Percentiles rank a stretch among this genome's conserved stretches.
Evolutionary conservation across 2,113 vertebrate species (phyloP).

Genomic region (Phycodurus eques): DNA sequence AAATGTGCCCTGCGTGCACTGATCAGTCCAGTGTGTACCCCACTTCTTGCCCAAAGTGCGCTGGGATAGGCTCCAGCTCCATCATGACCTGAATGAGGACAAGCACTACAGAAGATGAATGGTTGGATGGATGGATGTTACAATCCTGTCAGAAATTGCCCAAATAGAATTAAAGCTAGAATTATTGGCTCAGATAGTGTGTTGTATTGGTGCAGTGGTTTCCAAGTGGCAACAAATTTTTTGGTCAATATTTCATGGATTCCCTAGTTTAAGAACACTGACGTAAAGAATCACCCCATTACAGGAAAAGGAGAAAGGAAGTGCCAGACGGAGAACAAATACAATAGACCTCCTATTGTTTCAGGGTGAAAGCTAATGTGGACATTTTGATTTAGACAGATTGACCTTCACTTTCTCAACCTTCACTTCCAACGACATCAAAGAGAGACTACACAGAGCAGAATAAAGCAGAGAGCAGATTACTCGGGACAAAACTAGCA

Average conservation of each 20-base stretch:
- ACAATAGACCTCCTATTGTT: constrained; percentile 19
- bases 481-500: constrained; percentile 32
- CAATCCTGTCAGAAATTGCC: too few species aligned
- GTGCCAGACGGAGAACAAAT: background rate
- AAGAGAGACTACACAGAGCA: constrained; percentile 3
- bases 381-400: constrained; percentile 10
- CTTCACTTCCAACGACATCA: constrained; percentile 13
- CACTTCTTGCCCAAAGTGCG: too few species aligned
- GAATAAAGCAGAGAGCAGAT: constrained; percentile 4
- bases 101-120: too few species aligned
- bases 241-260: background rate
- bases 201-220: too few species aligned
- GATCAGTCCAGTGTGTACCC: too few species aligned
- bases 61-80: too few species aligned
- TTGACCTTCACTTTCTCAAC: constrained; percentile 17
- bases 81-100: too few species aligned
- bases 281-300: constrained; percentile 8
- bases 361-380: background rate
- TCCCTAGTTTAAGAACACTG: background rate
- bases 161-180: too few species aligned
- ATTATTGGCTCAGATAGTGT: too few species aligned
- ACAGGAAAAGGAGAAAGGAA: background rate
- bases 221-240: too few species aligned
- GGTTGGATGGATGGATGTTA: too few species aligned
- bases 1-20: too few species aligned